A percentile compares a stretch with the other conserved stretches of the same genome.
Evolutionary conservation across 2,797 vertebrate species (phyloP).

Genomic region (Chelon auratus): DNA sequence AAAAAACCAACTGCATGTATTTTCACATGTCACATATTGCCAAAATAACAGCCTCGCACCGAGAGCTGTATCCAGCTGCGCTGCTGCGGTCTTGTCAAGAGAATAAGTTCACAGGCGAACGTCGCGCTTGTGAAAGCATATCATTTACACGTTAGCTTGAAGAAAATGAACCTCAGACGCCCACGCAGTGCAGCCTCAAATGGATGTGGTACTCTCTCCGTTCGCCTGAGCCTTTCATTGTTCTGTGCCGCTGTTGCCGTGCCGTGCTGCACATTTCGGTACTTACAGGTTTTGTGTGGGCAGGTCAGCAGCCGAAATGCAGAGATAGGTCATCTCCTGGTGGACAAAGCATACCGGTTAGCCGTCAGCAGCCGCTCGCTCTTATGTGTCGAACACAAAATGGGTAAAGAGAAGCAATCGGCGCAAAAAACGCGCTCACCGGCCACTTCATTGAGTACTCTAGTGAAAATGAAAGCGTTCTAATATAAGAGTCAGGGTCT

Average conservation of each 20-base stretch:
- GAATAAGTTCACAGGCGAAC: slow-evolving; percentile 43
- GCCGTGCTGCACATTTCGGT: slow-evolving; percentile 61
- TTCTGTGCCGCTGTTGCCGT: slow-evolving; percentile 36
- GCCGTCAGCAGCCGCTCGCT: slow-evolving; percentile 25
- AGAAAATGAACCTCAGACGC: slow-evolving; percentile 64
- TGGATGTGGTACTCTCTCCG: slow-evolving; percentile 33
- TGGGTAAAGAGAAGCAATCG: too few species aligned
- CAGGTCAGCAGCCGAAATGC: slow-evolving; percentile 94
- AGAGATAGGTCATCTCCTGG: slow-evolving; percentile 97
- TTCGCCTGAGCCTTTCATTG: slow-evolving; percentile 41
- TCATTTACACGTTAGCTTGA: slow-evolving; percentile 59
- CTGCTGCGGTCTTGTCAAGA: slow-evolving; percentile 18
- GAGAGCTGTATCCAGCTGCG: slow-evolving; percentile 7
- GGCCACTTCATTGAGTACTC: too few species aligned
- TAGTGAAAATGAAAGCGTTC: too few species aligned
- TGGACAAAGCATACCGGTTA: slow-evolving; percentile 67
- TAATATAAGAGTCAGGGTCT: too few species aligned
- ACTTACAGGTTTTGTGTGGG: slow-evolving; percentile 98
- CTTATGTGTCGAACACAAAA: slow-evolving; percentile 21
- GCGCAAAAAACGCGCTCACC: too few species aligned
- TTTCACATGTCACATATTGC: not conserved
- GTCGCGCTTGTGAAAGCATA: slow-evolving; percentile 53
- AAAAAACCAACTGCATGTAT: slow-evolving; percentile 8
- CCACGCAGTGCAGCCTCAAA: slow-evolving; percentile 60
- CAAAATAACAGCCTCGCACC: slow-evolving; percentile 5